phyloP scores from a whole-genome alignment of 1,140 invertebrate genomes.

The Euschistus heros region DNA sequence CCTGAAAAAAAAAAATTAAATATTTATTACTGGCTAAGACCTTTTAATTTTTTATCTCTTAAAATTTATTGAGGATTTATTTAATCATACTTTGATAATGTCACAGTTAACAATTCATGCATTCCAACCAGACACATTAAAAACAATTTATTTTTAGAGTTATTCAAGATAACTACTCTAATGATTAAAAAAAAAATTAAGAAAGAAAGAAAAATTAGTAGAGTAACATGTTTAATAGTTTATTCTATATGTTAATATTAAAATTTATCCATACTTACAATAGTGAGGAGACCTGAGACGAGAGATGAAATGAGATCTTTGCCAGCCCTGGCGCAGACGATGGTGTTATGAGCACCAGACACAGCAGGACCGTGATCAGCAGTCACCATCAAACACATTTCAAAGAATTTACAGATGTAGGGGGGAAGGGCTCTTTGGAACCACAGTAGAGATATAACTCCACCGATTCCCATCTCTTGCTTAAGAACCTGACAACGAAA shows the following conservation, averaged over 20 bases:
- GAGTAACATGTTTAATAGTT: background rate
- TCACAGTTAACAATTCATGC: no score
- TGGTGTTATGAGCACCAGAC: conserved; percentile 97
- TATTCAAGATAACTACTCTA: no score
- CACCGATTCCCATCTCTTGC: conserved; percentile 88
- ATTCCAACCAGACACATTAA: no score
- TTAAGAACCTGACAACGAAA: conserved; percentile 46
- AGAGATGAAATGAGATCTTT: conserved; percentile 97
- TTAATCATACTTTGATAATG: no score
- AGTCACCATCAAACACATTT: conserved; percentile 98
- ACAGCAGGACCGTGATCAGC: conserved; percentile 99
- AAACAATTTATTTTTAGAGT: no score
- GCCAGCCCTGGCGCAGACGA: conserved; percentile 95
- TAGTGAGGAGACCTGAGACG: conserved; percentile 93
- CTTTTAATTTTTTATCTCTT: no score
- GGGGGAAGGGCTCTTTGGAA: conserved; percentile 91
- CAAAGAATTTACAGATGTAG: conserved; percentile 95
- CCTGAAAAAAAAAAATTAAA: conserved; percentile 42
- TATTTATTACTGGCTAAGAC: no score
- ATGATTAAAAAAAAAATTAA: background rate
- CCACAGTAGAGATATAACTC: conserved; percentile 94
- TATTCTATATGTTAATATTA: background rate
- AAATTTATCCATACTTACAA: conserved; percentile 54
- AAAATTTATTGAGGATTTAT: no score
- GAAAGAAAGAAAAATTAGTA: background rate